Conservation (phyloP, 1,140 invertebrate genomes). For the Anoplophora glabripennis region DNA sequence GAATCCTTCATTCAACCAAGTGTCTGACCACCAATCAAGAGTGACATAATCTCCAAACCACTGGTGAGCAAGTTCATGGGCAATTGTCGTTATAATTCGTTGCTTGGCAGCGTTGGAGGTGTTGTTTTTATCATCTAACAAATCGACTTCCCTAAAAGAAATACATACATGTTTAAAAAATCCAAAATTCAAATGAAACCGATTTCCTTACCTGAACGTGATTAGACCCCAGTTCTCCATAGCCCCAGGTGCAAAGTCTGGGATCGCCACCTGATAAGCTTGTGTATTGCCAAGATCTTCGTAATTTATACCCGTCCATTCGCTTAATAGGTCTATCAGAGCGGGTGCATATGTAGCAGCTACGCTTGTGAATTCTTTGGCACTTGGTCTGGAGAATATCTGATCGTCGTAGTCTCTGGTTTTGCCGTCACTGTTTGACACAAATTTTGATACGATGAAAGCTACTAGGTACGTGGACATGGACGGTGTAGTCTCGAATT, state of each 20-base stretch:
- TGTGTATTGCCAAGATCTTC: constrained; percentile 33
- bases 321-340: constrained; percentile 49
- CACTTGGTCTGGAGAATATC: constrained; percentile 71
- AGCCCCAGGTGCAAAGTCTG: constrained; percentile 83
- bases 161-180: not conserved
- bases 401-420: constrained; percentile 25
- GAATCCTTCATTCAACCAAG: constrained; percentile 56
- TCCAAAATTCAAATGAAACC: constrained; percentile 53
- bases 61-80: constrained; percentile 64
- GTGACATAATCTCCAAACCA: constrained; percentile 73
- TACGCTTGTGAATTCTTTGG: constrained; percentile 60
- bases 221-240: constrained; percentile 91
- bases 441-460: constrained; percentile 54
- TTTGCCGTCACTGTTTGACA: not conserved
- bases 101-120: constrained; percentile 50
- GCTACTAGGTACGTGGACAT: constrained; percentile 79
- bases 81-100: constrained; percentile 54
- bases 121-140: constrained; percentile 55
- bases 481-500: constrained; percentile 21
- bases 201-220: constrained; percentile 79
- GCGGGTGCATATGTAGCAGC: constrained; percentile 48
- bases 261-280: constrained; percentile 66
- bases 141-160: constrained; percentile 55
- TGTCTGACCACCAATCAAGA: constrained; percentile 53
- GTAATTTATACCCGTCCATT: constrained; percentile 51